phyloP scores from a whole-genome alignment of 2,888 invertebrate genomes.

The Parelbella ahira region DNA sequence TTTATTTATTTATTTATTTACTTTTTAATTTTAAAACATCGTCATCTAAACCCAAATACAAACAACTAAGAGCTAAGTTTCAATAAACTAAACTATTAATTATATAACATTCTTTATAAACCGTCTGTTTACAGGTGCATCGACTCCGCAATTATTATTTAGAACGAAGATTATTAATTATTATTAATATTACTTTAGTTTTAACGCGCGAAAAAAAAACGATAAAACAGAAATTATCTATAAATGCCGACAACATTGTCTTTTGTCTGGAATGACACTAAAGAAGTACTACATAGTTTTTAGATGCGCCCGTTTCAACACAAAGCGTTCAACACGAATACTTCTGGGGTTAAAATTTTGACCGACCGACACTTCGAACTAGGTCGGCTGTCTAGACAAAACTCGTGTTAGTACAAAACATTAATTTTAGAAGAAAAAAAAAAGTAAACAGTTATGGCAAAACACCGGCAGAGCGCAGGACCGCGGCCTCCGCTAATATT shows the following conservation, averaged over 20 bases:
- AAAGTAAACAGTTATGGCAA: conserved; percentile 62
- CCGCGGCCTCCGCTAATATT: conserved; percentile 58
- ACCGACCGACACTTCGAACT: conserved; percentile 26
- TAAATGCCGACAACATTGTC: conserved; percentile 79
- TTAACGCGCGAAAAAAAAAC: conserved; percentile 30
- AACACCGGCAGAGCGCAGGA: conserved; percentile 72
- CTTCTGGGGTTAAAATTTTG: too few species aligned
- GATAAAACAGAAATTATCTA: conserved; percentile 58
- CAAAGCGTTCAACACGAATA: conserved; percentile 41
- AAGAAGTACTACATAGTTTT: conserved; percentile 47
- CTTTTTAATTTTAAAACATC: conserved; percentile 41
- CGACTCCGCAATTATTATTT: conserved; percentile 45
- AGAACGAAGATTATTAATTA: conserved; percentile 33
- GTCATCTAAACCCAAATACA: conserved; percentile 55
- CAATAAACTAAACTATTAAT: conserved; percentile 56
- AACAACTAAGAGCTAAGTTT: conserved; percentile 54
- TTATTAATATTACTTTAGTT: conserved; percentile 28
- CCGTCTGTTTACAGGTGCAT: conserved; percentile 49
- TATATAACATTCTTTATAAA: conserved; percentile 52
- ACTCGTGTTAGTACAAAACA: conserved; percentile 53
- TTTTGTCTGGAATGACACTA: conserved; percentile 80
- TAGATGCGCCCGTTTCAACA: conserved; percentile 42
- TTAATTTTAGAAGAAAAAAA: conserved; percentile 50
- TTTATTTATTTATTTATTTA: too few species aligned
- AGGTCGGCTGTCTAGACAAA: conserved; percentile 52